These are phyloP conservation scores for Stomatorhinus ivindoensis DNA, from an alignment of 2,113 vertebrate species.

Conservation along the genomic window DNA sequence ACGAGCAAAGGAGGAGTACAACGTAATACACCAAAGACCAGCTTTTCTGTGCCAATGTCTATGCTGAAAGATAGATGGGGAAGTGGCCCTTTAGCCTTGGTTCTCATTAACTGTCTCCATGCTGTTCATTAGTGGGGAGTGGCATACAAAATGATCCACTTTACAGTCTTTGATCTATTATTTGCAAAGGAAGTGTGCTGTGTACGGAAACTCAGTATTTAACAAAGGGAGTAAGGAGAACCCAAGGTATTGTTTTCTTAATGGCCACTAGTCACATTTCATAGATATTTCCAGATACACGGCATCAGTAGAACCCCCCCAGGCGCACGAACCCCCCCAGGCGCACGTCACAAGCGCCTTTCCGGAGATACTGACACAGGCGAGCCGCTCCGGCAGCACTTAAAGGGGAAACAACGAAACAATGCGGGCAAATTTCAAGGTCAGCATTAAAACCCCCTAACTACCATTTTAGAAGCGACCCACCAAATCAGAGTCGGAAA, in stretches of 20 bases:
- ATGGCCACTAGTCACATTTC: neutral
- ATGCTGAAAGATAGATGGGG: constrained; percentile 57
- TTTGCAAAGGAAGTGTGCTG: constrained; percentile 46
- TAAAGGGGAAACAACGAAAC: constrained; percentile 12
- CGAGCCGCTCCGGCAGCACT: constrained; percentile 22
- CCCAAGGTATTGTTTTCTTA: constrained; percentile 1
- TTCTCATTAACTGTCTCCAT: constrained; percentile 57
- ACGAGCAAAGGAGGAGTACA: constrained; percentile 17
- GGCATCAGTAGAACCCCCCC: constrained; percentile 5
- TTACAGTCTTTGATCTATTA: constrained; percentile 60
- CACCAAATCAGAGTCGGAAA: constrained; percentile 31
- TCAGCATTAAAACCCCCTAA: constrained; percentile 31
- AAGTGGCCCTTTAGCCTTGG: constrained; percentile 61
- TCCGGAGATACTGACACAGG: constrained; percentile 22
- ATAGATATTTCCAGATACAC: constrained; percentile 31
- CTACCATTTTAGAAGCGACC: constrained; percentile 27
- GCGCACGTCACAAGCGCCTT: neutral
- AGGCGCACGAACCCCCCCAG: neutral
- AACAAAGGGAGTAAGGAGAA: neutral
- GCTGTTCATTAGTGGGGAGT: constrained; percentile 51
- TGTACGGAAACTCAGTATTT: constrained; percentile 29
- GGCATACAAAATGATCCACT: constrained; percentile 60
- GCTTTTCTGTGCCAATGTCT: constrained; percentile 49
- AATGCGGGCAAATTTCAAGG: constrained; percentile 36
- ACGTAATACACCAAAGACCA: constrained; percentile 57